Base-by-base conservation (phyloP, 2,113 vertebrate genomes). In the Sialia sialis region DNA sequence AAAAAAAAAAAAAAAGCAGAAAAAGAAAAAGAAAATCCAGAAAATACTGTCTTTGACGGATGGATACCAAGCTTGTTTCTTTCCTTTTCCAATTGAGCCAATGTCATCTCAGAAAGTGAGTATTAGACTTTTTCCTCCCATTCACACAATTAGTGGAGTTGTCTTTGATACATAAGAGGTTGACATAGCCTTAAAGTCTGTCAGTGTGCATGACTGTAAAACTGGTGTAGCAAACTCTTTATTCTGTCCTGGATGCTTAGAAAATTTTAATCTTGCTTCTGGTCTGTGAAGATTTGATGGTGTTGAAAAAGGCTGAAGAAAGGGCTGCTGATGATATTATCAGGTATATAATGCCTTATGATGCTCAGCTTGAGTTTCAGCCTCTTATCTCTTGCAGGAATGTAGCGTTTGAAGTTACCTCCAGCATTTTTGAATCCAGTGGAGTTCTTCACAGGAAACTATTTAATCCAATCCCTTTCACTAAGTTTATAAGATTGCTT, bases 141-240 rank as follows among this genome's bases (percentile, higher is more conserved):
- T 34, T 12, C 11, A 15, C 20, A 21, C 9, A 66, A 26, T 29
- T 75, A 72, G 21, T 11, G 69, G 32, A 68, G 8, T 17, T 63
- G 19, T 41, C 26, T 81, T 59, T 2, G 0, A 19, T 34, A 27
- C 0, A 0, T 23, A 63, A 67, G 54, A 34, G 43, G 19, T 34
- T 11, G 19, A 38, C 26, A 43, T 11, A 11, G 5, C 19, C 43
- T 39, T 85, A 78, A 78, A 62, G 14, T 70, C 51, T 74, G 36
- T 41, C 32, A 74, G 54, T 8, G 4, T 74, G 8, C 13, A 23
- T 29, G 15, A 41, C 19, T 25, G 12, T 46, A 66, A 74, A 77
- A 49, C 16, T 56, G 13, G 6, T n/a, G 8, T 9, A 92, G 12
- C 6, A 63, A 76, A 18, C 25, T 74, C n/a, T 19, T 90, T 79